Percentiles rank a stretch among this genome's conserved stretches.
Evolutionary conservation across 2,113 vertebrate species (phyloP).

Genomic region (Psilopogon haemacephalus): DNA sequence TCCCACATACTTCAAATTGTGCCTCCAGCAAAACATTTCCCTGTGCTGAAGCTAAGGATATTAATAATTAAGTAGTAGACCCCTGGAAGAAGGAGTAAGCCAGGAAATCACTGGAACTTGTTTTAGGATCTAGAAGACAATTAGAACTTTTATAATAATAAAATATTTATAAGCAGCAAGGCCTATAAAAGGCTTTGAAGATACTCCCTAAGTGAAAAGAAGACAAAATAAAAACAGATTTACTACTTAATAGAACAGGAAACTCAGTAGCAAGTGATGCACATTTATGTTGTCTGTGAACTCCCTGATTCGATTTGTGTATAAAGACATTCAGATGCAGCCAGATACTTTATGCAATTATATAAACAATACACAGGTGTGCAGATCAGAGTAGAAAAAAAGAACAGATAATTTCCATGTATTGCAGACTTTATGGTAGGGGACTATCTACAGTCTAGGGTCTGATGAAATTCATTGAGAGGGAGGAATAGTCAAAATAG

Average conservation of each 20-base stretch:
- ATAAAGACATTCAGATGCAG: neutral
- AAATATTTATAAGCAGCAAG: neutral
- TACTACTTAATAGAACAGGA: neutral
- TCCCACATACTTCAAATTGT: neutral
- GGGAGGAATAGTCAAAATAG: neutral
- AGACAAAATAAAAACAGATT: neutral
- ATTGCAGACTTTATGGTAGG: neutral
- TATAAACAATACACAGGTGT: conserved; percentile 21
- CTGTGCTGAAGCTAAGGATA: neutral
- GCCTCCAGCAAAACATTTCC: neutral
- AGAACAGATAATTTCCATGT: neutral
- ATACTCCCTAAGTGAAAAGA: neutral
- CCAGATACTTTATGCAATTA: conserved; percentile 30
- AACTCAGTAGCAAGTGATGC: neutral
- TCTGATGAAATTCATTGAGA: neutral
- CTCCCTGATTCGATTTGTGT: conserved; percentile 38
- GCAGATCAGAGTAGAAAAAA: neutral
- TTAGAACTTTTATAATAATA: neutral
- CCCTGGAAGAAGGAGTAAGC: neutral
- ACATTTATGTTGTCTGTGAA: neutral
- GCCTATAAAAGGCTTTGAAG: neutral
- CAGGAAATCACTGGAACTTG: neutral
- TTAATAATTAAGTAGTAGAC: neutral
- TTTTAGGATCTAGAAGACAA: conserved; percentile 17
- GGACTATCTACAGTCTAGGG: neutral